Evolutionary conservation across 2,888 invertebrate genomes (phyloP).

Genomic region (Melieria crassipennis): DNA sequence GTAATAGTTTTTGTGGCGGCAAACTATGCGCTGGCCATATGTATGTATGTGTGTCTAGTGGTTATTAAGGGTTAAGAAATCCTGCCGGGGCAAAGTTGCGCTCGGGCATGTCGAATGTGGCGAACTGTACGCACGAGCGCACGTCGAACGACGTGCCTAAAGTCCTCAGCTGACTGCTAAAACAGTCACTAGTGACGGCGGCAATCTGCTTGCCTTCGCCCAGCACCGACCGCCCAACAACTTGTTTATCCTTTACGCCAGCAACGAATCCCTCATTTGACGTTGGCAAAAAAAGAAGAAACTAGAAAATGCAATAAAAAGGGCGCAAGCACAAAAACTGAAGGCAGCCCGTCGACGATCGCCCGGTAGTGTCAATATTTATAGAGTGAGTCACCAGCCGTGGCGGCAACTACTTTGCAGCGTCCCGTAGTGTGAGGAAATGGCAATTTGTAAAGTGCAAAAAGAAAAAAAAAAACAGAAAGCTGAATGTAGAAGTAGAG

Average conservation of each 20-base stretch:
- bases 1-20: neutral
- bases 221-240: no score
- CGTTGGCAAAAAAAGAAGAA: conserved; percentile 9
- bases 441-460: conserved; percentile 39
- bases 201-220: no score
- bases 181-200: no score
- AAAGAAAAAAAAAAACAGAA: no score
- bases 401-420: neutral
- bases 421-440: conserved; percentile 8
- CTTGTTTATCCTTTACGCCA: neutral
- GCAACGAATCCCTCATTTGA: no score
- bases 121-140: conserved; percentile 37
- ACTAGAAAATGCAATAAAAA: conserved; percentile 5
- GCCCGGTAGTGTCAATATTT: conserved; percentile 36
- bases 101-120: conserved; percentile 15
- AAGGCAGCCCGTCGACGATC: neutral
- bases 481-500: conserved; percentile 29
- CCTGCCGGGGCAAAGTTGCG: neutral
- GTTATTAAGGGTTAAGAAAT: conserved; percentile 2
- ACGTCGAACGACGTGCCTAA: conserved; percentile 20
- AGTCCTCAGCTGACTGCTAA: neutral
- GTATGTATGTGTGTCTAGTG: neutral
- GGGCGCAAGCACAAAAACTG: neutral
- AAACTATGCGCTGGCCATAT: neutral
- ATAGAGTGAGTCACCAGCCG: conserved; percentile 37